Conservation (phyloP, 2,797 vertebrate species). For the Mormyrops attenuatus region DNA sequence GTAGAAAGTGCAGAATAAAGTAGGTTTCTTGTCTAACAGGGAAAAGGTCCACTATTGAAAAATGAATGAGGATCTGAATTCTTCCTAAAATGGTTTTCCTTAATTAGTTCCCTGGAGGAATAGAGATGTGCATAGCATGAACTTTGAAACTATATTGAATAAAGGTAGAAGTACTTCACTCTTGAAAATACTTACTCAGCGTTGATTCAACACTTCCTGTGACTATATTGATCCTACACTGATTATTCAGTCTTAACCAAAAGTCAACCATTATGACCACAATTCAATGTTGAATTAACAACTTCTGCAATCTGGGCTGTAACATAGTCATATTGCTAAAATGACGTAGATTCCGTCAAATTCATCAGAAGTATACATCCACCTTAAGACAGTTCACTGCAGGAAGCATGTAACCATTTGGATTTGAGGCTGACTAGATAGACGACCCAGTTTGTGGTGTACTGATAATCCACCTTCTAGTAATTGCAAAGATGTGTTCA, state of each 20-base stretch:
- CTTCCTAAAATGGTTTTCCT: background rate
- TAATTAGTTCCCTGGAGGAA: background rate
- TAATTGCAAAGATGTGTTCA: constrained; percentile 31
- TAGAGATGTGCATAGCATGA: background rate
- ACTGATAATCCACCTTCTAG: constrained; percentile 53
- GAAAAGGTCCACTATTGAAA: background rate
- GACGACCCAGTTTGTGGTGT: background rate
- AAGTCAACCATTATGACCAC: background rate
- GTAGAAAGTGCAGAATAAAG: background rate
- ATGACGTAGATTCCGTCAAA: background rate
- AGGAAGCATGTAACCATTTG: background rate
- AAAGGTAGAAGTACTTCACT: background rate
- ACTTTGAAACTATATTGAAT: background rate
- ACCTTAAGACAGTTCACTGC: background rate
- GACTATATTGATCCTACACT: background rate
- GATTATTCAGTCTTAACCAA: background rate
- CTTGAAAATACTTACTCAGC: background rate
- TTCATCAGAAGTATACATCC: background rate
- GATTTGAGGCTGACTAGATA: background rate
- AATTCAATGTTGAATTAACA: background rate
- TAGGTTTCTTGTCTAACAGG: background rate
- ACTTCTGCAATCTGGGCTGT: background rate
- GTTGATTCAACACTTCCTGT: background rate
- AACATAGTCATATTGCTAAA: background rate
- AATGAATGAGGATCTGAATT: background rate